These are phyloP conservation scores for cat (Felis catus) DNA, from an alignment of 2,113 vertebrate genomes.

Conservation along the genomic window DNA sequence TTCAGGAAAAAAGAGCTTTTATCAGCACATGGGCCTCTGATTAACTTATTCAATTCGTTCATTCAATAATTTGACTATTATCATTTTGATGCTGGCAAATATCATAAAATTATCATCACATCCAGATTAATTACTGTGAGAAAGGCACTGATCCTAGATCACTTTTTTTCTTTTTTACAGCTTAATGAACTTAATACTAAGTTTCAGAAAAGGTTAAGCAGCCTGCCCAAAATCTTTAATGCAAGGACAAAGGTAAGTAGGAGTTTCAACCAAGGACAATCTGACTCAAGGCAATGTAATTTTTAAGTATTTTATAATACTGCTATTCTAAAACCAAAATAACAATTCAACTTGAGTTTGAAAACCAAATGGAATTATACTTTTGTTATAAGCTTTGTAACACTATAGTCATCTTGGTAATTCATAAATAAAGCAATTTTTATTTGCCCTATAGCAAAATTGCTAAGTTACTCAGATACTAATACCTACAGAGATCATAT, in stretches of 20 bases:
- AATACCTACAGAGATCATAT: not conserved
- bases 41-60: not conserved
- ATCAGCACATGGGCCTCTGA: constrained; percentile 38
- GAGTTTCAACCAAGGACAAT: constrained; percentile 16
- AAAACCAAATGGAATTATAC: not conserved
- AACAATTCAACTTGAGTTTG: constrained; percentile 9
- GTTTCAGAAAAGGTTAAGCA: constrained; percentile 10
- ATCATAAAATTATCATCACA: not conserved
- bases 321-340: constrained; percentile 3
- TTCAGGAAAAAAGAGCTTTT: constrained; percentile 74
- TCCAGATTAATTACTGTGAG: not conserved
- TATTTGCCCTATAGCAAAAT: not conserved
- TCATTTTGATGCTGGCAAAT: not conserved
- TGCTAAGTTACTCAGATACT: not conserved
- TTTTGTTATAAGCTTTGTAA: constrained; percentile 1
- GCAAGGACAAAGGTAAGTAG: not conserved
- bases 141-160: not conserved
- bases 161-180: not conserved
- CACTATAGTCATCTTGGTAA: not conserved
- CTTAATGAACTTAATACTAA: not conserved
- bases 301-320: not conserved
- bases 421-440: not conserved
- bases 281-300: not conserved
- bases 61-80: constrained; percentile 5
- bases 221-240: not conserved